A percentile compares a stretch with the other conserved stretches of the same genome.
These are phyloP conservation scores for Pseudorasbora parva DNA, from an alignment of 2,113 vertebrate genomes.

Conservation along the genomic window DNA sequence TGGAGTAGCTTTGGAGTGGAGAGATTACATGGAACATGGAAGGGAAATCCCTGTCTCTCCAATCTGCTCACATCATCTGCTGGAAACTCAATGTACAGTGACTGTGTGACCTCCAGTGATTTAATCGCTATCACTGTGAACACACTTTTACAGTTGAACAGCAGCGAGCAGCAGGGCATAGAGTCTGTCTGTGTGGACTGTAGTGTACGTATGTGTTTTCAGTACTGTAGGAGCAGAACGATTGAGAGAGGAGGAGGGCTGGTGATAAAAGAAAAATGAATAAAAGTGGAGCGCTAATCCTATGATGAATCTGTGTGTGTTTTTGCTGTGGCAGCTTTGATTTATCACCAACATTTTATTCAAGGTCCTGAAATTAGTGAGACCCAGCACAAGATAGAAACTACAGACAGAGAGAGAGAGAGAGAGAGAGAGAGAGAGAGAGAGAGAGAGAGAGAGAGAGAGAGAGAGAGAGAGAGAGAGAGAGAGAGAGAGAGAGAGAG, in stretches of 20 bases:
- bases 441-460: conserved; percentile 12
- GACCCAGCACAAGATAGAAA: conserved; percentile 68
- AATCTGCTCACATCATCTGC: background rate
- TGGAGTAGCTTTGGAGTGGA: background rate
- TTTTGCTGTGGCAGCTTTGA: conserved; percentile 74
- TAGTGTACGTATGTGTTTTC: background rate
- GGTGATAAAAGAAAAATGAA: conserved; percentile 62
- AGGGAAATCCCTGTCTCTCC: background rate
- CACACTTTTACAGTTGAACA: background rate
- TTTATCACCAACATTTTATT: conserved; percentile 78
- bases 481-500: background rate
- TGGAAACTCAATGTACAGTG: conserved; percentile 20
- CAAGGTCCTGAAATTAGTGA: conserved; percentile 77
- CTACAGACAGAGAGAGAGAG: conserved; percentile 44
- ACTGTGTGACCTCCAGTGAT: conserved; percentile 14
- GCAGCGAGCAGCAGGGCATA: background rate
- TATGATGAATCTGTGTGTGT: conserved; percentile 77
- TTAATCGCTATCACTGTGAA: background rate
- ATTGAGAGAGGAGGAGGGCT: conserved; percentile 50
- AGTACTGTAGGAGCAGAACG: conserved; percentile 29
- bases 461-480: conserved; percentile 26
- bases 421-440: background rate
- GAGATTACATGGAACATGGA: background rate
- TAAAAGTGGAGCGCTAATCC: conserved; percentile 72
- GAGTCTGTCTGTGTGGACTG: background rate